phyloP scores from a whole-genome alignment of 2,797 vertebrate genomes.

The Myotis findleyi region DNA sequence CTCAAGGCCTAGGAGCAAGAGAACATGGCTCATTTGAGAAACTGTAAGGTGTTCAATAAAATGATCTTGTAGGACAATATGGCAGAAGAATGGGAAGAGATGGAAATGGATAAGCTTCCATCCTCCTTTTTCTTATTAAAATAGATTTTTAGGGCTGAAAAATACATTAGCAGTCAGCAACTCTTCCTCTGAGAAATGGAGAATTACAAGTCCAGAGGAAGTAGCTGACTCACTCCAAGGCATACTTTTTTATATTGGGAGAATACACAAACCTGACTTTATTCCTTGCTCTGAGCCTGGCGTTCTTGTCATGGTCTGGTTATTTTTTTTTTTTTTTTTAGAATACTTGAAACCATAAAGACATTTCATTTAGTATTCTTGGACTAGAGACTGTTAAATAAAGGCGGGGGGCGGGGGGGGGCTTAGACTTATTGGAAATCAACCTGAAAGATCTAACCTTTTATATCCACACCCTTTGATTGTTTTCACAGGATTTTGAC shows the following conservation, averaged over 20 bases:
- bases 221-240: background rate
- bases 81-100: background rate
- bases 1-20: background rate
- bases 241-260: background rate
- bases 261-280: background rate
- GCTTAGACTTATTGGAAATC: slow-evolving; percentile 23
- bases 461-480: background rate
- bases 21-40: background rate
- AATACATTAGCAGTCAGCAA: background rate
- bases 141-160: background rate
- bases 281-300: background rate
- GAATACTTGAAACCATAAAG: slow-evolving; percentile 38
- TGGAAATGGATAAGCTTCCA: background rate
- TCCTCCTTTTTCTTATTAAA: background rate
- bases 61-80: background rate
- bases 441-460: background rate
- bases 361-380: slow-evolving; percentile 3
- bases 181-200: background rate
- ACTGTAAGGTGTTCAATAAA: background rate
- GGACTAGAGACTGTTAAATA: slow-evolving; percentile 1
- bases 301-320: background rate
- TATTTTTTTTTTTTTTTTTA: slow-evolving; percentile 21
- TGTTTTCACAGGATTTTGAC: slow-evolving; percentile 38
- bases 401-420: too few relatives aligned
- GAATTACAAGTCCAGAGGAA: background rate